Percentiles rank a stretch among this genome's conserved stretches.
Conservation (phyloP, 2,888 invertebrate species). For the Schrankia costaestrigalis region DNA sequence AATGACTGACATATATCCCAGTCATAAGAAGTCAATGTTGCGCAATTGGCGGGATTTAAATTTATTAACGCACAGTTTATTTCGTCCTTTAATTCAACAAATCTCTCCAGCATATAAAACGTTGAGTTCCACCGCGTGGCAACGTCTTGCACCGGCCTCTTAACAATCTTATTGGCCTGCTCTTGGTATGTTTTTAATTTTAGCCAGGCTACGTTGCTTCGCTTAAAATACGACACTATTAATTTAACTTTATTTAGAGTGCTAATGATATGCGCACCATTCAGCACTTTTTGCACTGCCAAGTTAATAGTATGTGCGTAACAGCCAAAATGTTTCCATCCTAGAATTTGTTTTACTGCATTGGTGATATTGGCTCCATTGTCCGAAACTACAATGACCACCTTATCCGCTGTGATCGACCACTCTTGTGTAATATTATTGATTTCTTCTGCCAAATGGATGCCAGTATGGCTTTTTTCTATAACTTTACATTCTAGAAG, state of each 20-base stretch:
- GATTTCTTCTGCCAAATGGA: not conserved
- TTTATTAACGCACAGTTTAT: not conserved
- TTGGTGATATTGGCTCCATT: constrained; percentile 20
- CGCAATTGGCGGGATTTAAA: not conserved
- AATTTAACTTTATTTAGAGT: constrained; percentile 14
- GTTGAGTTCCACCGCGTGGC: constrained; percentile 25
- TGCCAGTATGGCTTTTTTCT: not conserved
- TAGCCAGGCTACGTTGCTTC: constrained; percentile 18
- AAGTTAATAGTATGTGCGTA: constrained; percentile 22
- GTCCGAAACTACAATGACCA: constrained; percentile 10
- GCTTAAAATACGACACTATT: constrained; percentile 23
- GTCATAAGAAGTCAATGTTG: constrained; percentile 3
- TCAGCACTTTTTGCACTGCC: constrained; percentile 3
- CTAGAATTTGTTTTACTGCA: constrained; percentile 5
- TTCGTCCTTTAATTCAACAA: constrained; percentile 3
- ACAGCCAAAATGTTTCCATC: constrained; percentile 26
- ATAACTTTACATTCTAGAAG: constrained; percentile 2
- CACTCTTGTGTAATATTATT: not conserved
- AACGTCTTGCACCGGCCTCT: constrained; percentile 20
- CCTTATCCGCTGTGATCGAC: constrained; percentile 4
- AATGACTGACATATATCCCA: constrained; percentile 7
- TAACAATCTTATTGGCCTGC: constrained; percentile 13
- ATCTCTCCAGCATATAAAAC: constrained; percentile 20
- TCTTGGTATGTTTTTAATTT: constrained; percentile 18
- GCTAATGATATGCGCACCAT: not conserved